Evolutionary conservation across 2,888 invertebrate genomes (phyloP), one percentile per base, ranked within the genome.

Genomic region (Leptothorax acervorum): DNA sequence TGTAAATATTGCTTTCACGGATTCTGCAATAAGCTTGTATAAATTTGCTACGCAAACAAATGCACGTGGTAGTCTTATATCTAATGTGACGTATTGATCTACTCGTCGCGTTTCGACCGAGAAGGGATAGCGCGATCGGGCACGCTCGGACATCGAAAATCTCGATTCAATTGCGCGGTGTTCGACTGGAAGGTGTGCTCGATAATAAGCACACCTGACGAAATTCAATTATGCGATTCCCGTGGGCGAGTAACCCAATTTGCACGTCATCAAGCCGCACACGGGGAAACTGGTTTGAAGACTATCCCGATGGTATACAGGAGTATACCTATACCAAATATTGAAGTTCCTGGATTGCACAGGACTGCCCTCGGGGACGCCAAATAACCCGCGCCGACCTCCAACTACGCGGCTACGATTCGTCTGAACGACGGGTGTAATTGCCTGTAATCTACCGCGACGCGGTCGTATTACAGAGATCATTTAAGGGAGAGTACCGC

Each of bases 281-380:
- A 76, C 84, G 85, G 83, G 66, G 88, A 85, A 88, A 91, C 86
- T 84, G 74, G 90, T 84, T 86, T 76, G 89, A 90, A 90, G 87
- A 88, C 53, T 66, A 60, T 65, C 84, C 65, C 42, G 35, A 12
- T n/a, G 42, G 70, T 71, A 45, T 70, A 82, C 66, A 55, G 62
- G 18, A 63, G 31, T 73, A 82, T 85, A 73, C 85, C 57, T 86
- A 83, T 90, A 91, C 92, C 92, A 92, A 92, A 92, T 92, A 92
- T 92, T 92, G 92, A 92, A 92, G 89, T 92, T 89, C 73, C 88
- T 65, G 89, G 87, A 90, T 90, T 90, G 89, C 89, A 78, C 82
- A 60, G 78, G 85, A 83, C 85, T 83, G 86, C 87, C 90, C 89
- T 65, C 79, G 23, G 89, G 91, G 87, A 90, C 75, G 18, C 62